phyloP scores from a whole-genome alignment of 2,888 invertebrate species.

The Dascillus cervinus region DNA sequence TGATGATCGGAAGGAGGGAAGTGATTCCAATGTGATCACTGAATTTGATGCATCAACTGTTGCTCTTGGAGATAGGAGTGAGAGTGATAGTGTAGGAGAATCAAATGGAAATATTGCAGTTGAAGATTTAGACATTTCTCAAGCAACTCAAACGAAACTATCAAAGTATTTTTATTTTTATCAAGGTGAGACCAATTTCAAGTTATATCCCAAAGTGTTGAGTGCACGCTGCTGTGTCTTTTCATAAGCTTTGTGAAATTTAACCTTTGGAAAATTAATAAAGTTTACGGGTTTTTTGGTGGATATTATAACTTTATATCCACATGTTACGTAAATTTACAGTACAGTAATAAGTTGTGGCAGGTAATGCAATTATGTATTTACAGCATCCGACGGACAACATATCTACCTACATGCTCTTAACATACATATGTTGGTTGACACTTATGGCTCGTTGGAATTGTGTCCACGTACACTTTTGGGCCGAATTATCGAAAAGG shows the following conservation, averaged over 20 bases:
- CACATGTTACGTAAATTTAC: no score
- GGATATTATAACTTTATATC: no score
- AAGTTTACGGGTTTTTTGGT: constrained; percentile 7
- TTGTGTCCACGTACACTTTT: constrained; percentile 65
- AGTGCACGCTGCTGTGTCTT: constrained; percentile 21
- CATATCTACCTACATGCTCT: constrained; percentile 86
- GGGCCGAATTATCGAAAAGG: constrained; percentile 80
- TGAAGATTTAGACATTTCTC: constrained; percentile 36
- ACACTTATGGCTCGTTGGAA: constrained; percentile 75
- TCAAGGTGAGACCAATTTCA: no score
- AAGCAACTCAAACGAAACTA: constrained; percentile 13
- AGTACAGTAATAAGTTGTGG: no score
- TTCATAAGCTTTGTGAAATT: constrained; percentile 18
- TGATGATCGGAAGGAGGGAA: neutral
- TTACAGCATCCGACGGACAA: constrained; percentile 80
- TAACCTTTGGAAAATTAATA: constrained; percentile 21
- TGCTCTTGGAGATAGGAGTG: constrained; percentile 23
- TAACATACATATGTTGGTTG: constrained; percentile 83
- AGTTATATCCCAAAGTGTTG: constrained; percentile 30
- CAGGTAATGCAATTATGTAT: no score
- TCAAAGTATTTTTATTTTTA: constrained; percentile 40
- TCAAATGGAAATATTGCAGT: constrained; percentile 19
- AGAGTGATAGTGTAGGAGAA: constrained; percentile 25
- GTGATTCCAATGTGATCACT: neutral
- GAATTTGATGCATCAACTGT: neutral